Conservation (phyloP, 2,113 vertebrate genomes). For the Callopanchax toddi region DNA sequence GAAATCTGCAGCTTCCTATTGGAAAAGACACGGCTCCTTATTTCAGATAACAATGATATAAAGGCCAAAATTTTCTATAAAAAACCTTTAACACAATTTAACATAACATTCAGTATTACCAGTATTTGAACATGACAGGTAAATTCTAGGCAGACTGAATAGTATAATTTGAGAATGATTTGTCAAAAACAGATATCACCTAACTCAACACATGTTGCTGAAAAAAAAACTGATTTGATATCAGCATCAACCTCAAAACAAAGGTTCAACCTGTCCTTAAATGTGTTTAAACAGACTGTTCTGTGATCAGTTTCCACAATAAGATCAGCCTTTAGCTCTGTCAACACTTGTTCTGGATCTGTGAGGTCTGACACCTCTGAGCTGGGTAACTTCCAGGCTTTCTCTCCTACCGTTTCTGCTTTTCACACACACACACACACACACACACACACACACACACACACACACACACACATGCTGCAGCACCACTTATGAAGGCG, state of each 20-base stretch:
- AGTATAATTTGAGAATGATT: no score
- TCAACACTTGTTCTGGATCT: conserved; percentile 58
- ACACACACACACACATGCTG: conserved; percentile 10
- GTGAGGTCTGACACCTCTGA: conserved; percentile 67
- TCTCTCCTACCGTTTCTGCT: conserved; percentile 43
- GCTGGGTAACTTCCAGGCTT: conserved; percentile 51
- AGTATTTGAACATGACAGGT: neutral
- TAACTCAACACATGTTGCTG: no score
- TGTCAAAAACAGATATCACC: no score
- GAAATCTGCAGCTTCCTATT: no score
- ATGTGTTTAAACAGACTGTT: conserved; percentile 3
- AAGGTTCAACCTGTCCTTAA: neutral
- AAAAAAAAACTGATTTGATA: no score
- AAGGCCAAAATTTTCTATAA: no score
- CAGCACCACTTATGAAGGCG: conserved; percentile 43
- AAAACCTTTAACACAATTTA: no score
- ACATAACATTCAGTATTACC: neutral
- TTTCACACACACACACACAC: conserved; percentile 40
- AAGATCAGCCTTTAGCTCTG: conserved; percentile 47
- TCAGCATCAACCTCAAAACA: neutral
- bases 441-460: conserved; percentile 29
- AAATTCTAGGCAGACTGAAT: no score
- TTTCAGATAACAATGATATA: no score
- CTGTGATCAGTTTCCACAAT: conserved; percentile 43
- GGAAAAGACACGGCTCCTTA: no score